Percentiles rank a stretch among this genome's conserved stretches.
These are phyloP conservation scores for Lithodes maja DNA, from an alignment of 2,888 invertebrate genomes.

Conservation along the genomic window DNA sequence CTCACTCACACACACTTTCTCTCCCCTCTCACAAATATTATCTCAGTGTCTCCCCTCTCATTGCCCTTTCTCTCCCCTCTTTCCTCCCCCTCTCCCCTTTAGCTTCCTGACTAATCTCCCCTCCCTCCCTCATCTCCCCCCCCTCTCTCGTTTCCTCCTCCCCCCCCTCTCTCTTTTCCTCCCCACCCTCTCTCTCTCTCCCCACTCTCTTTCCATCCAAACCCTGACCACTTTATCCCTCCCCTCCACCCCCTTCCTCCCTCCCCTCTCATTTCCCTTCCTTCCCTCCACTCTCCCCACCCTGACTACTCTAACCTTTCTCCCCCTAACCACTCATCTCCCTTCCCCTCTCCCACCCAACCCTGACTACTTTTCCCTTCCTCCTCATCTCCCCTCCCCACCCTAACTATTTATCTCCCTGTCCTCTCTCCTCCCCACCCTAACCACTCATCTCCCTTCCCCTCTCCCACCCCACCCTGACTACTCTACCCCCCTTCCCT, in stretches of 20 bases:
- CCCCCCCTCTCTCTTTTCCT: not conserved
- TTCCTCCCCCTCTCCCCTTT: not conserved
- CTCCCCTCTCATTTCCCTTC: not conserved
- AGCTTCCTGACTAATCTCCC: not conserved
- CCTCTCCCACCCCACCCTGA: not conserved
- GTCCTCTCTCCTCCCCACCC: not conserved
- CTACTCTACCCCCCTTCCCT: not conserved
- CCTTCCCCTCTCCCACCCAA: not conserved
- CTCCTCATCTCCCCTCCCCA: conserved; percentile 6
- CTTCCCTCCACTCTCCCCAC: not conserved
- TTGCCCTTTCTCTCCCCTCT: not conserved
- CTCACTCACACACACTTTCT: not conserved
- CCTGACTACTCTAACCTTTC: not conserved
- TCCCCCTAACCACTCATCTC: not conserved
- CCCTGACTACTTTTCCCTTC: not conserved
- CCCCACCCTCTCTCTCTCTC: not conserved
- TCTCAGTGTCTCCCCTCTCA: not conserved
- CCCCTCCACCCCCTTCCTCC: not conserved
- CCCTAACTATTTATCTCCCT: not conserved
- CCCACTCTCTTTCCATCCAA: not conserved
- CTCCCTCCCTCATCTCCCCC: not conserved
- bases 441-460: not conserved
- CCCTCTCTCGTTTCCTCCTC: not conserved
- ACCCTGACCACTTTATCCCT: not conserved
- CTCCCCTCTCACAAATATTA: not conserved